Conservation (phyloP, 2,113 vertebrate genomes). For the Pyrgilauda ruficollis region DNA sequence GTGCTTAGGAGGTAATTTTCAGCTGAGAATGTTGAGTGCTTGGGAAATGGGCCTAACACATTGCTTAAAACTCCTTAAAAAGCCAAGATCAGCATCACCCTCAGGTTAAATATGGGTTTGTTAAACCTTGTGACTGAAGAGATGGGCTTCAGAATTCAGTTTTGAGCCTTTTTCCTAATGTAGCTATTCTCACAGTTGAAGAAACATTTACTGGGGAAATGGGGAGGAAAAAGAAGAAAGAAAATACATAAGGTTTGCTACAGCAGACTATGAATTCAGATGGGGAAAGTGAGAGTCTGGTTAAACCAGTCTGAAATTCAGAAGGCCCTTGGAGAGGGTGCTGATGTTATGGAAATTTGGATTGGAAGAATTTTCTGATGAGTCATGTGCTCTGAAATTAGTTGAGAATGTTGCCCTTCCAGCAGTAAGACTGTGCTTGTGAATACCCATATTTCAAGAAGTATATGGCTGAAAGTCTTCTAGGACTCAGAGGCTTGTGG, state of each 20-base stretch:
- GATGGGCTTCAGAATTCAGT: neutral
- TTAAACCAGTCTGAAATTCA: neutral
- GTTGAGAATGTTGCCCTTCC: neutral
- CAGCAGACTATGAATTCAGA: neutral
- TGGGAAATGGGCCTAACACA: neutral
- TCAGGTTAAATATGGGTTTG: neutral
- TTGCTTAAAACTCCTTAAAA: neutral
- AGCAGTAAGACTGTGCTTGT: neutral
- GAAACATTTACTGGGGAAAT: neutral
- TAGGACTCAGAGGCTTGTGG: neutral
- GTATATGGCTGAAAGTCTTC: neutral
- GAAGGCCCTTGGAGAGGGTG: neutral
- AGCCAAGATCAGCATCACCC: neutral
- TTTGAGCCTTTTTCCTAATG: neutral
- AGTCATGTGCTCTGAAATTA: conserved; percentile 10
- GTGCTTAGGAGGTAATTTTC: neutral
- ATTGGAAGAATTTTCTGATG: neutral
- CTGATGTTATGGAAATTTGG: neutral
- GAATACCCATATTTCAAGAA: neutral
- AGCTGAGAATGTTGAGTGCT: neutral
- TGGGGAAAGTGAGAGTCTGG: neutral
- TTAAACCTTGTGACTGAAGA: neutral
- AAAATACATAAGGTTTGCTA: neutral
- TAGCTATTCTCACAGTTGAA: neutral
- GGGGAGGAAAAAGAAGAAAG: neutral